phyloP scores from a whole-genome alignment of 2,113 vertebrate genomes.

The Psilopsiagon aurifrons region DNA sequence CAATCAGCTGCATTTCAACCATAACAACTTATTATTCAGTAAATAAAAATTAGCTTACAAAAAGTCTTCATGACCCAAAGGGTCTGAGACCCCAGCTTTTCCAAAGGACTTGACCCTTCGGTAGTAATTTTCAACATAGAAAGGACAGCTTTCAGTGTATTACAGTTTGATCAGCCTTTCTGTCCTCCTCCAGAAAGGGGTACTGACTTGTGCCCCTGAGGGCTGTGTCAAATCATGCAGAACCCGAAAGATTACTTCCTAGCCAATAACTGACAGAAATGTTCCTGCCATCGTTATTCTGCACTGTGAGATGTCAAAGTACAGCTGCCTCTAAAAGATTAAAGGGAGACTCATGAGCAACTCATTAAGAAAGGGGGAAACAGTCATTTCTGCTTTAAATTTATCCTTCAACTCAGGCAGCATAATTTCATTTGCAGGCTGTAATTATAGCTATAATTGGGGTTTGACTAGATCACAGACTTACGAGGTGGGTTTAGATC shows the following conservation, averaged over 20 bases:
- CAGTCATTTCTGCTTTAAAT: constrained; percentile 46
- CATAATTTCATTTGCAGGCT: constrained; percentile 57
- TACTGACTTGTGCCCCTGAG: constrained; percentile 32
- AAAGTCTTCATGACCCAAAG: neutral
- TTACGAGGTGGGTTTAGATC: neutral
- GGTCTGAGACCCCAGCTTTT: neutral
- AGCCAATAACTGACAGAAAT: constrained; percentile 57
- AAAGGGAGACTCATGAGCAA: constrained; percentile 53
- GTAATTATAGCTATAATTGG: constrained; percentile 58
- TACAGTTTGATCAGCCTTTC: neutral
- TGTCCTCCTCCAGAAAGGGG: neutral
- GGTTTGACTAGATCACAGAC: neutral
- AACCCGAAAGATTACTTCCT: constrained; percentile 62
- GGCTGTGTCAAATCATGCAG: constrained; percentile 34
- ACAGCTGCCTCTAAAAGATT: constrained; percentile 48
- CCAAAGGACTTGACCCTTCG: neutral
- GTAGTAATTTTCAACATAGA: neutral
- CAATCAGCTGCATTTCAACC: neutral
- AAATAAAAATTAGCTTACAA: neutral
- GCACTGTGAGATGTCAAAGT: constrained; percentile 47
- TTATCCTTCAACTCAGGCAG: constrained; percentile 59
- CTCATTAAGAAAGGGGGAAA: constrained; percentile 57
- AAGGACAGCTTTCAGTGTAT: neutral
- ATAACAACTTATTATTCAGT: neutral
- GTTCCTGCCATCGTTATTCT: constrained; percentile 23